Base-by-base conservation (phyloP, 2,888 invertebrate species). In the Antheraea yamamai region DNA sequence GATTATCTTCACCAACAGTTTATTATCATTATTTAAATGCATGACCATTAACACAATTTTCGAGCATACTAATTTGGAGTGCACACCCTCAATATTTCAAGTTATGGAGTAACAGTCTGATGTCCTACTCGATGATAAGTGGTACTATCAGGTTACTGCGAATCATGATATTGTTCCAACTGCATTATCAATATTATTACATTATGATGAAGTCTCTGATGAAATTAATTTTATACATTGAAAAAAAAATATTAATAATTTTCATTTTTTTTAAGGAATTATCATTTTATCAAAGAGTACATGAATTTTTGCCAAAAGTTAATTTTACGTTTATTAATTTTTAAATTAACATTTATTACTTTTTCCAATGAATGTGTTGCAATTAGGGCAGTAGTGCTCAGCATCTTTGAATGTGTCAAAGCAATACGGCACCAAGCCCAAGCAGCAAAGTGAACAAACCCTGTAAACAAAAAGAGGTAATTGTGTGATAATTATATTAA, bases 401-500 rank as follows among this genome's bases (percentile, higher is more conserved):
- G 94, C 94, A 88, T 95, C 94, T 81, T 94, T 95, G 84, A 94
- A 95, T 78, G 94, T 91, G 79, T 95, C 95, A 74, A 94, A 94
- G 88, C 95, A 94, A 85, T 95, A 95, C 61, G 95, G 94, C 77
- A 95, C 86, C 76, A 95, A 87, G 30, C 95, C 95, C 74, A 95
- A 86, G 83, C 95, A 95, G 89, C 95, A 95, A 73, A 95, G 83
- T 47, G 95, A 94, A 81, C 94, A 95, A 47, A 94, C 90, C 94
- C 95, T 95, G 91, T 47, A 85, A 87, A 79, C 70, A 81, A 75
- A 79, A 73, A 74, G 16, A 30, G 4, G 16, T 16, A 20, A 66
- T 66, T n/a, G n/a, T 47, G 12, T 47, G 61, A 23, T 23, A 0
- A 61, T 23, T 23, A 61, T n/a, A 58, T 23, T 8, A 23, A n/a